A percentile compares a stretch with the other conserved stretches of the same genome.
Evolutionary conservation across 2,113 vertebrate species (phyloP).

Genomic region (Anseranas semipalmata): DNA sequence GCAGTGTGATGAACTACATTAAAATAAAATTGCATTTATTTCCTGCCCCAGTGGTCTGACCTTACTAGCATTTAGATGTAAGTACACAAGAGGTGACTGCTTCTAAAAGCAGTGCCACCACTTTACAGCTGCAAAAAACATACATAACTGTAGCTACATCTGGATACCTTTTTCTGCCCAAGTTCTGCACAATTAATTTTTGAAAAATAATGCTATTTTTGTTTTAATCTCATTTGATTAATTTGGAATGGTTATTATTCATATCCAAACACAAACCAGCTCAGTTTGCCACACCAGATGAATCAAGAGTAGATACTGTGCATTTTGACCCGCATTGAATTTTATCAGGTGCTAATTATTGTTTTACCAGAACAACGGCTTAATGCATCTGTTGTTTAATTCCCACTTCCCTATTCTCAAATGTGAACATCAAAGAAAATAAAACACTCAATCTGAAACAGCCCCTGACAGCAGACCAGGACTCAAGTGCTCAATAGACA

Average conservation of each 20-base stretch:
- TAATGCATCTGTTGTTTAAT: conserved; percentile 88
- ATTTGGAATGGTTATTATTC: not conserved
- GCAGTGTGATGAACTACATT: conserved; percentile 39
- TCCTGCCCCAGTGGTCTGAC: conserved; percentile 58
- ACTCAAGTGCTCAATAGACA: conserved; percentile 87
- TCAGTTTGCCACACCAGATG: conserved; percentile 49
- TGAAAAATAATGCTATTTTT: not conserved
- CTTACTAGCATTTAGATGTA: conserved; percentile 27
- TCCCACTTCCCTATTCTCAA: conserved; percentile 86
- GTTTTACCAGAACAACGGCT: conserved; percentile 83
- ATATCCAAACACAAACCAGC: conserved; percentile 26
- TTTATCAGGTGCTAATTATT: conserved; percentile 86
- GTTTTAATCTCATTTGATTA: not conserved
- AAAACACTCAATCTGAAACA: conserved; percentile 88
- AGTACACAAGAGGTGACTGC: conserved; percentile 23
- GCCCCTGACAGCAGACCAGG: conserved; percentile 86
- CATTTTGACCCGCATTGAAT: conserved; percentile 73
- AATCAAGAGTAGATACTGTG: conserved; percentile 53
- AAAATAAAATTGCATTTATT: conserved; percentile 61
- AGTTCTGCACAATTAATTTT: not conserved
- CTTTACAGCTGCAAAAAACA: not conserved
- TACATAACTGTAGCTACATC: not conserved
- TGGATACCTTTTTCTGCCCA: not conserved
- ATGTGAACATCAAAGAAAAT: conserved; percentile 88
- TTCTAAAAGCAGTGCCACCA: not conserved